Base-by-base conservation (phyloP, 2,888 invertebrate species). In the Plebejus argus region DNA sequence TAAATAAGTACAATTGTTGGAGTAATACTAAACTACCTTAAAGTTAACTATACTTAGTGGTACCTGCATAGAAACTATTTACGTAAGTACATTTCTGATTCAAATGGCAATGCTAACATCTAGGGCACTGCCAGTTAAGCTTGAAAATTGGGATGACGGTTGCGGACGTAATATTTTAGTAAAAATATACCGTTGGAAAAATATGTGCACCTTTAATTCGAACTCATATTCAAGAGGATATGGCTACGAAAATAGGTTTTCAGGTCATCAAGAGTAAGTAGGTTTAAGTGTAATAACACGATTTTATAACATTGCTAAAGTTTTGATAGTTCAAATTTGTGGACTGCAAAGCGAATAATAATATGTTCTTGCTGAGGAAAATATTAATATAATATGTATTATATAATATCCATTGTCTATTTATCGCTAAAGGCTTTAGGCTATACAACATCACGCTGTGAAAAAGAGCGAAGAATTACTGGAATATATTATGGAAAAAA, bases 211-310 rank as follows among this genome's bases (percentile, higher is more conserved):
- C 28, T 66, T 18, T 66, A 66, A 66, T 66, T 66, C 18, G 18
- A 66, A 33, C 66, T 66, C 28, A 66, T 66, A 33, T 66, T 28
- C 28, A 66, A 66, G 66, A 66, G 66, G 66, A 66, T 66, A 15
- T 28, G 66, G 18, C 28, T 66, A 66, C 28, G 66, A 66, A 33
- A 28, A 33, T 66, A 28, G 28, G 28, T 66, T 66, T 66, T 15
- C 28, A 66, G 66, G 66, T 66, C 28, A 66, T 74, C n/a, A 53
- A 77, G 58, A 71, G n/a, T 74, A 45, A 66, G 23, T 74, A 45
- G 77, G 79, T 78, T 78, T 5, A 49, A 53, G 18, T 53, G 15
- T 53, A 53, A 18, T 53, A 53, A 53, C 18, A 53, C 53, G 18
- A 53, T 53, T 53, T 53, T 53, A 53, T 49, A 4, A 15, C 49